Base-by-base conservation (phyloP, 1,140 invertebrate species). In the Papilio dardanus region DNA sequence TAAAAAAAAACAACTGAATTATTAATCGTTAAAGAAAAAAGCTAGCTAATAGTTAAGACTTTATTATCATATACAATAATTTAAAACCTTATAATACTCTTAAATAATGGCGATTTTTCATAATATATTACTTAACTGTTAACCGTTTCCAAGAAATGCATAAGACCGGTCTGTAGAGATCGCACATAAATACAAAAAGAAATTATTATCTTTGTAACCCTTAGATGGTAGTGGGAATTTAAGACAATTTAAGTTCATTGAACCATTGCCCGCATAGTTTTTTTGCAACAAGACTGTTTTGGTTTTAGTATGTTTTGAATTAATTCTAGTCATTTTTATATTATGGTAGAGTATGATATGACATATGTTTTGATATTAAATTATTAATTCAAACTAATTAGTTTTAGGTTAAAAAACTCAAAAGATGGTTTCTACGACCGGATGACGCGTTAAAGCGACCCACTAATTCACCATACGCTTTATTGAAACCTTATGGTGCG, bases 401-500 rank as follows among this genome's bases (percentile, higher is more conserved):
- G 14, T 62, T 28, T 28, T 62, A 24, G 12, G 8, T 16, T 8
- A 28, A 58, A 58, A 54, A 46, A 46, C 2, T 0, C 0, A 46
- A 46, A 62, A 62, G 24, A 62, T 8, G 50, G 50, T 54, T 12
- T 24, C 54, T 62, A 62, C 28, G 1, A 12, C 54, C 54, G 21
- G 24, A 62, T 62, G 54, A 28, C 24, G 50, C 50, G 54, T 62
- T 62, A 62, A 62, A 28, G 54, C 24, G 54, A 28, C 54, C 54
- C 24, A 62, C 50, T 28, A 62, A 62, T 62, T 62, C 54, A 62
- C 8, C 0, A 30, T 62, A 62, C 54, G 54, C 54, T 62, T 62
- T 62, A 62, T 62, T 62, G 30, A 62, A 62, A 62, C 54, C 54
- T 62, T 69, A 69, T 40, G 67, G 67, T 33, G 31, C 31, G n/a